Evolutionary conservation across 2,888 invertebrate genomes (phyloP), one percentile per base, ranked within the genome.

Genomic region (Chrysotoxum bicinctum): DNA sequence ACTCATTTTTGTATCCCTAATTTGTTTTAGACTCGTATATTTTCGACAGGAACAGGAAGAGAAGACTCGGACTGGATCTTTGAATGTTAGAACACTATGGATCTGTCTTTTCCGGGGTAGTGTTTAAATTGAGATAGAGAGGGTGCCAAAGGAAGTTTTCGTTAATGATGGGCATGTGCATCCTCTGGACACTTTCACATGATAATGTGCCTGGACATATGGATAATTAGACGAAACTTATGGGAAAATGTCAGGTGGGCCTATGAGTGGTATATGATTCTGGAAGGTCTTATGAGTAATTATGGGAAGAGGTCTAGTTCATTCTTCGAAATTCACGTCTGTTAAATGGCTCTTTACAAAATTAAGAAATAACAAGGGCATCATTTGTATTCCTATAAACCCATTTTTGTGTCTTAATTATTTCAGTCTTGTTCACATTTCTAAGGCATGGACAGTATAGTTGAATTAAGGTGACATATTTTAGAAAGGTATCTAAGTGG

Each of bases 81-180:
- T 60, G 37, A 50, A 50, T 32, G 10, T 56, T 35, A 16, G 16
- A 19, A 66, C 66, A 40, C 12, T 73, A 54, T 50, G 23, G 21
- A 16, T 52, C 9, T 52, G 30, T 32, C 52, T 56, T 35, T 1
- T 35, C 1, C 43, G 75, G 40, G 30, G 52, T 4, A 43, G 2
- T 9, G 32, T 16, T 32, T 35, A 1, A 19, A 56, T 12, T 12
- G 0, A 10, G 21, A 14, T 12, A 58, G 37, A 45, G 30, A 19
- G 62, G 56, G 68, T 60, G 45, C 37, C 45, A 16, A 16, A 16
- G n/a, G 37, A 40, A 35, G 10, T 43, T 84, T 52, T 60, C 12
- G 75, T 76, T 85, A 80, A 80, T 80, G 80, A 85, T 70, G 66
- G 45, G 60, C 80, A 79, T 84, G 66, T 54, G 60, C 80, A 79